Evolutionary conservation across 2,113 vertebrate species (phyloP).

Genomic region (Halcyon malimbica): DNA sequence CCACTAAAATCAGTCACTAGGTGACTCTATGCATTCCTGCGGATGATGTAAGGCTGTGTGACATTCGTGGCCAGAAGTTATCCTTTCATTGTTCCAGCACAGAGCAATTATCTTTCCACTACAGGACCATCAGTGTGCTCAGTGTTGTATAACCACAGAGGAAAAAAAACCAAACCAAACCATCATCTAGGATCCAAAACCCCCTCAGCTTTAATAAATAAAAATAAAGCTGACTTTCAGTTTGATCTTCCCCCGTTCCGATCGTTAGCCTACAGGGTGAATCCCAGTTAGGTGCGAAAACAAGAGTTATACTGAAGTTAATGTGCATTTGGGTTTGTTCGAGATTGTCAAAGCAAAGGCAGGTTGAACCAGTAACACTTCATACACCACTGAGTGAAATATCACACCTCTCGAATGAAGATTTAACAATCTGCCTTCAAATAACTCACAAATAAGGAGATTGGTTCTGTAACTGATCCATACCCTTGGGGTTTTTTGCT

Average conservation of each 20-base stretch:
- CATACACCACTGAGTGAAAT: neutral
- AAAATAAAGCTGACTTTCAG: neutral
- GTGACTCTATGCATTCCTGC: neutral
- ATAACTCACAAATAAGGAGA: neutral
- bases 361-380: neutral
- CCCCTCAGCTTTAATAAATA: neutral
- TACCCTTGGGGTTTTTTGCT: accelerated
- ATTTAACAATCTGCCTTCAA: neutral
- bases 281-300: neutral
- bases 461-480: neutral
- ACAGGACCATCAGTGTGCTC: neutral
- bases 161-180: neutral
- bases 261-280: neutral
- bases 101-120: neutral
- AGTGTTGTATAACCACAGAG: neutral
- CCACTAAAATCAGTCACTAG: neutral
- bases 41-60: neutral
- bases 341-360: neutral
- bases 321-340: neutral
- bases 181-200: neutral
- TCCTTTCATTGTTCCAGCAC: neutral
- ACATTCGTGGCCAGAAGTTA: neutral
- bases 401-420: neutral
- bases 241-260: neutral
- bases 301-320: neutral